Evolutionary conservation across 2,797 vertebrate genomes (phyloP).

Genomic region (Chromis chromis): DNA sequence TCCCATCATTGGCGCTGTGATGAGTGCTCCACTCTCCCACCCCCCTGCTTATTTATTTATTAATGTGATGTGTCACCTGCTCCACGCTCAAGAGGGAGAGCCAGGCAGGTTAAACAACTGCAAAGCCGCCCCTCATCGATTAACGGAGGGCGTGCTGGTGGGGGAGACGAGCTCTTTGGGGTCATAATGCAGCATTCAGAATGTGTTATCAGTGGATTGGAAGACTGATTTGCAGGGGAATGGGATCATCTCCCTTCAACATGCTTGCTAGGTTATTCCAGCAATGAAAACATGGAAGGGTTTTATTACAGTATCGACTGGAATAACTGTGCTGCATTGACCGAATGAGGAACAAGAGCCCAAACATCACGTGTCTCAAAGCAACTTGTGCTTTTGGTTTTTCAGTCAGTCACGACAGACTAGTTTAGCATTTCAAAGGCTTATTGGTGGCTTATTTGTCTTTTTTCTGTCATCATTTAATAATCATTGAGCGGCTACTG

Average conservation of each 20-base stretch:
- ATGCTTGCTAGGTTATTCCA: conserved; percentile 44
- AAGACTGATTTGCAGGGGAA: conserved; percentile 49
- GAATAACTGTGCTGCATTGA: conserved; percentile 38
- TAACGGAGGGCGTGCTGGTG: not conserved
- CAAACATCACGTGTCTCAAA: conserved; percentile 4
- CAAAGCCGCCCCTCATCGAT: conserved; percentile 65
- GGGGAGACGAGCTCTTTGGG: not conserved
- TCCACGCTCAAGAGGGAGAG: conserved; percentile 45
- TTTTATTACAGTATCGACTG: conserved; percentile 65
- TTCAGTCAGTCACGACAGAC: conserved; percentile 1
- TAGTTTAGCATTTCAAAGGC: not conserved
- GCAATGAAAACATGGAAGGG: conserved; percentile 45
- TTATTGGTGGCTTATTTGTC: not conserved
- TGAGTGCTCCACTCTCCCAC: conserved; percentile 58
- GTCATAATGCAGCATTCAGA: conserved; percentile 45
- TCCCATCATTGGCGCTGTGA: conserved; percentile 74
- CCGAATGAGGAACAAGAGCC: conserved; percentile 13
- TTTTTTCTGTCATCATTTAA: not conserved
- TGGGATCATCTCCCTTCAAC: conserved; percentile 19
- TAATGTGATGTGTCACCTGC: conserved; percentile 76
- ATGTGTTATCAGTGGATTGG: conserved; percentile 62
- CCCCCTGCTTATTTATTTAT: conserved; percentile 76
- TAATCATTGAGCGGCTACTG: no score
- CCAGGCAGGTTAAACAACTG: conserved; percentile 68
- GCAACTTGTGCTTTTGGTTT: not conserved